Conservation (phyloP, 2,888 invertebrate genomes). For the Trachelus tabidus region DNA sequence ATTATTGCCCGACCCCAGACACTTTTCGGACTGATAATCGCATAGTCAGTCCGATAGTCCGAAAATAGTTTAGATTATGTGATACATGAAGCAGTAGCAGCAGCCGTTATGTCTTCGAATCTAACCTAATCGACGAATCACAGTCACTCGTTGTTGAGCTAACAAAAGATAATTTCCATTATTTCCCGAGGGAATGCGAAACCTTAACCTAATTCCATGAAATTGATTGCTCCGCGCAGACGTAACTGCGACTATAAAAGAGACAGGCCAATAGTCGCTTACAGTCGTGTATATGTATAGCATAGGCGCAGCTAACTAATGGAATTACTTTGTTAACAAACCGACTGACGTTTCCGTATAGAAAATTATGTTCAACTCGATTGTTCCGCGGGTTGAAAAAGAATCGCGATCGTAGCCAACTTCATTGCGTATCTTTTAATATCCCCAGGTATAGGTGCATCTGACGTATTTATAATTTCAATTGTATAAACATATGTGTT, state of each 20-base stretch:
- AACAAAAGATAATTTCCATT: neutral
- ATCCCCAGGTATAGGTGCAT: neutral
- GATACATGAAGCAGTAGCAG: neutral
- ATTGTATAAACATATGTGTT: neutral
- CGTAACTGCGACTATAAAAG: neutral
- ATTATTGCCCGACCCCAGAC: neutral
- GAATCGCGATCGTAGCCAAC: neutral
- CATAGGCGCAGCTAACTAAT: neutral
- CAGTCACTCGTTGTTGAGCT: neutral
- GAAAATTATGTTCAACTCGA: neutral
- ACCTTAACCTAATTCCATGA: neutral
- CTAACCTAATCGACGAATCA: neutral
- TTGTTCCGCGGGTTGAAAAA: neutral
- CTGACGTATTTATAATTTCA: neutral
- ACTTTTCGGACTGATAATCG: neutral
- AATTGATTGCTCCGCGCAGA: neutral
- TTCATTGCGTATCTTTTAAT: neutral
- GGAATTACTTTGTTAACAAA: neutral
- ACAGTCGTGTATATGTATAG: neutral
- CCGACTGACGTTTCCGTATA: neutral
- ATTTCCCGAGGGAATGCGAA: neutral
- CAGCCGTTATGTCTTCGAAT: neutral
- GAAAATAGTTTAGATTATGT: neutral
- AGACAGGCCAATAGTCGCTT: neutral
- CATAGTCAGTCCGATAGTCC: neutral